Conservation (phyloP, 2,113 vertebrate species). For the Alosa alosa region DNA sequence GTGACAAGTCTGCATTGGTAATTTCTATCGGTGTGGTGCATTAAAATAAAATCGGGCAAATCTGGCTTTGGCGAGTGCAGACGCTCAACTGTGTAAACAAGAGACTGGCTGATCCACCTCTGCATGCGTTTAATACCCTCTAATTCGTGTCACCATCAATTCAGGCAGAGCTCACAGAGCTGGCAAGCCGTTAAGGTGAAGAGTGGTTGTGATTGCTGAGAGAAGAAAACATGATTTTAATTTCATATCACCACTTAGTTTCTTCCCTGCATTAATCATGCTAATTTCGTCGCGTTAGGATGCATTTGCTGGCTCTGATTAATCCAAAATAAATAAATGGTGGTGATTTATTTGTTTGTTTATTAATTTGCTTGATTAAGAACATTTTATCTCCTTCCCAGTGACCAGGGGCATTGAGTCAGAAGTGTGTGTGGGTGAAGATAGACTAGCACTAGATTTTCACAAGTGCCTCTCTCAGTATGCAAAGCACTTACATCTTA, state of each 20-base stretch:
- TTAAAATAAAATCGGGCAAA: constrained; percentile 12
- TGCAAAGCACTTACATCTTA: neutral
- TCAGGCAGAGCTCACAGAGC: neutral
- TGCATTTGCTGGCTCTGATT: neutral
- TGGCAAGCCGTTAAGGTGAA: constrained; percentile 5
- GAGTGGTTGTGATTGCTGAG: neutral
- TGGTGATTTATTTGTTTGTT: constrained; percentile 2
- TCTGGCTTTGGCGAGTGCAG: neutral
- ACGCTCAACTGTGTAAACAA: constrained; percentile 1
- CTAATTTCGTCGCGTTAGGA: neutral
- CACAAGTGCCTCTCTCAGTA: neutral
- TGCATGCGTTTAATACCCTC: neutral
- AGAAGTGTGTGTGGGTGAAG: neutral
- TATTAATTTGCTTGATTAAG: neutral
- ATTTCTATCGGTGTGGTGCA: neutral
- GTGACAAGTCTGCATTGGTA: neutral
- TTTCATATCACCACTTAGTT: constrained; percentile 9
- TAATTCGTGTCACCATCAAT: neutral
- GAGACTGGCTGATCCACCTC: neutral
- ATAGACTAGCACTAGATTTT: neutral
- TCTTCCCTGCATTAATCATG: neutral
- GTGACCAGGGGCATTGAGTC: neutral
- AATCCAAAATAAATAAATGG: neutral
- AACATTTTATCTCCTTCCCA: neutral
- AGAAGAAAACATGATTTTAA: neutral